Evolutionary conservation across 2,888 invertebrate genomes (phyloP).

Genomic region (Caenorhabditis sp.): DNA sequence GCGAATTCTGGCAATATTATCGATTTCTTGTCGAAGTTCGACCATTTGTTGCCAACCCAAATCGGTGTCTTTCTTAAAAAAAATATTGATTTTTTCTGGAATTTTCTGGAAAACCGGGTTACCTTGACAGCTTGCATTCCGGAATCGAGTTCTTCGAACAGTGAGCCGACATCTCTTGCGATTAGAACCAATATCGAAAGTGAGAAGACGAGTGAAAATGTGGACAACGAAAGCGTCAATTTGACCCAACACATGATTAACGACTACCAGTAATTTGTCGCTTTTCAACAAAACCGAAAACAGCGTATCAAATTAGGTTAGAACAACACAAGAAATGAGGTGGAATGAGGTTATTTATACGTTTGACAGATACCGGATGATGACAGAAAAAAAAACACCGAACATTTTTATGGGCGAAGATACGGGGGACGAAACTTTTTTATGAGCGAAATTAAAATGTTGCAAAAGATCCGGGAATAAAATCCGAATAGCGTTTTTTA

Average conservation of each 20-base stretch:
- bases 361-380: background rate
- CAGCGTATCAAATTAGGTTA: background rate
- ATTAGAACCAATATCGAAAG: background rate
- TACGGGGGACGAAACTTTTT: no score
- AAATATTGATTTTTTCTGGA: background rate
- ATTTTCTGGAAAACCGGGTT: background rate
- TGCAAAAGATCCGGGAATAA: background rate
- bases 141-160: background rate
- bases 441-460: background rate
- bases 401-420: background rate
- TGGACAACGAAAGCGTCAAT: background rate
- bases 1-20: conserved; percentile 13
- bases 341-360: background rate
- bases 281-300: no score
- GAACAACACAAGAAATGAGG: background rate
- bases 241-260: background rate
- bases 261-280: no score
- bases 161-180: background rate
- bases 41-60: conserved; percentile 24
- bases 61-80: conserved; percentile 19
- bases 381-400: no score
- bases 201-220: background rate
- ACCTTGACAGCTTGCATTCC: background rate
- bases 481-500: no score
- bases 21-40: conserved; percentile 5